phyloP scores from a whole-genome alignment of 2,797 vertebrate species.

The Salarias fasciatus region DNA sequence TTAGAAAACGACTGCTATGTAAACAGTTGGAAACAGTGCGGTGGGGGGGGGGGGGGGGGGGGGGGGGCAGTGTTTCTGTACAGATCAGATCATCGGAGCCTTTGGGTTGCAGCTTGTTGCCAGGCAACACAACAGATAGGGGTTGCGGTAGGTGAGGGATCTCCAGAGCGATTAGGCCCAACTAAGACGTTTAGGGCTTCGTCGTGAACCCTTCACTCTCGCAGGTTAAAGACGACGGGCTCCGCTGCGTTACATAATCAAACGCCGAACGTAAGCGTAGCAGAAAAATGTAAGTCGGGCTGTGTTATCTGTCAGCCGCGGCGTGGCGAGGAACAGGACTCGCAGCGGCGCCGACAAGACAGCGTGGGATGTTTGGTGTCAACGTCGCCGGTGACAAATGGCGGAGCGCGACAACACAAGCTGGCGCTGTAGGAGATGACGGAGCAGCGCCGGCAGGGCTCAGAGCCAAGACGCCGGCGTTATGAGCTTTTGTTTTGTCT shows the following conservation, averaged over 20 bases:
- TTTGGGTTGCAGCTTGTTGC: conserved; percentile 71
- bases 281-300: conserved; percentile 6
- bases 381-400: conserved; percentile 45
- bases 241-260: conserved; percentile 27
- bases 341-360: conserved; percentile 30
- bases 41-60: neutral
- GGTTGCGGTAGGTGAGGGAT: conserved; percentile 37
- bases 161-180: conserved; percentile 38
- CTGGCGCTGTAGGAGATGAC: conserved; percentile 57
- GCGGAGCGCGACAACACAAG: conserved; percentile 53
- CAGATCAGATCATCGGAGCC: conserved; percentile 41
- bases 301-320: conserved; percentile 17
- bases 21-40: conserved; percentile 9
- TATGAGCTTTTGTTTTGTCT: conserved; percentile 24
- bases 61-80: conserved; percentile 18
- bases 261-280: conserved; percentile 18
- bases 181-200: conserved; percentile 19
- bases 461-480: conserved; percentile 22
- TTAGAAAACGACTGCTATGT: conserved; percentile 24
- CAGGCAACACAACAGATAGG: conserved; percentile 69
- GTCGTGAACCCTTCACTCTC: conserved; percentile 8
- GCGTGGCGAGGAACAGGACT: conserved; percentile 22
- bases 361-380: conserved; percentile 48
- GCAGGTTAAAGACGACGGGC: neutral
- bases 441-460: conserved; percentile 25